Evolutionary conservation across 2,113 vertebrate genomes (phyloP).

Genomic region (Leptodactylus fuscus): DNA sequence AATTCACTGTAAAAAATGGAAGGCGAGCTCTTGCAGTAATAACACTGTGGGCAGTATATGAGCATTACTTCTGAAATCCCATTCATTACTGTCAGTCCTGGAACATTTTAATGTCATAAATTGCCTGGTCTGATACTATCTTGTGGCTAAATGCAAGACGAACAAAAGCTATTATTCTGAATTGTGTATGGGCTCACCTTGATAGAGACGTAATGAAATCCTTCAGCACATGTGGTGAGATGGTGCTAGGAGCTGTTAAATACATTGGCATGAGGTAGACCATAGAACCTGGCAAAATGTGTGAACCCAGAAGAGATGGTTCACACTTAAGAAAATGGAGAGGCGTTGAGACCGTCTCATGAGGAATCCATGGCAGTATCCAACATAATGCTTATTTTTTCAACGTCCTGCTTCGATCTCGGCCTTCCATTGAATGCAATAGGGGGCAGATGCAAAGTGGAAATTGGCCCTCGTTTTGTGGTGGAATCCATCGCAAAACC

Average conservation of each 20-base stretch:
- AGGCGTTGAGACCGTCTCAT: too few relatives aligned
- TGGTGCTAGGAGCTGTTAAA: not conserved
- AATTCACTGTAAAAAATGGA: not conserved
- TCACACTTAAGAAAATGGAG: too few relatives aligned
- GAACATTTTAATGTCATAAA: not conserved
- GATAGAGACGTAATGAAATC: not conserved
- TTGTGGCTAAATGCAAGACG: not conserved
- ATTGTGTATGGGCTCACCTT: not conserved
- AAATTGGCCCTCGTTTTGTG: too few relatives aligned
- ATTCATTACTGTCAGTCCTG: conserved; percentile 7
- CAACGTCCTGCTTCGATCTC: too few relatives aligned
- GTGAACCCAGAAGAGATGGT: too few relatives aligned
- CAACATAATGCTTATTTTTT: too few relatives aligned
- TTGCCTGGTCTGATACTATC: not conserved
- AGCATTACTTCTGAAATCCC: not conserved
- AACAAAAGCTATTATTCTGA: not conserved
- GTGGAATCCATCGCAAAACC: too few relatives aligned
- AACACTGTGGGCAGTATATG: not conserved
- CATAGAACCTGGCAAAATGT: not conserved
- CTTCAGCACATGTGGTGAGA: not conserved
- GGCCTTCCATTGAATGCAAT: too few relatives aligned
- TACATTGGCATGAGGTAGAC: not conserved
- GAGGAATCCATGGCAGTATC: too few relatives aligned
- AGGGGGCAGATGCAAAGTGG: too few relatives aligned
- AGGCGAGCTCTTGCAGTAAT: not conserved